phyloP scores from a whole-genome alignment of 2,797 vertebrate species.

The Gallinago solitaria region DNA sequence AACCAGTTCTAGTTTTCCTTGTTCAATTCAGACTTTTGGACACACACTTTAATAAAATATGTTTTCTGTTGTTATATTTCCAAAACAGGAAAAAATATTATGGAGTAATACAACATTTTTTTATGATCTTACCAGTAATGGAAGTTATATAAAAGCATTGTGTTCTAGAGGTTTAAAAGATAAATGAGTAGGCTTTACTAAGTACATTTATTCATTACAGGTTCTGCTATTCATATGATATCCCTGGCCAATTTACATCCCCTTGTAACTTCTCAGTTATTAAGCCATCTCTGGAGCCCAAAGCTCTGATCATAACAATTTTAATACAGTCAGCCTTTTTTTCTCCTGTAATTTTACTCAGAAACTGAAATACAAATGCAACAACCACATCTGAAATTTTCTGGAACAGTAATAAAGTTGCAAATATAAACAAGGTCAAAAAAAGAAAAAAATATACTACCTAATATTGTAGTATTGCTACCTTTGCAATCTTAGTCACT shows the following conservation, averaged over 20 bases:
- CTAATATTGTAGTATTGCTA: not conserved
- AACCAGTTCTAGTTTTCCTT: not conserved
- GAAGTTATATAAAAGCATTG: not conserved
- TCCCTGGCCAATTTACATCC: not conserved
- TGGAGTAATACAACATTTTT: not conserved
- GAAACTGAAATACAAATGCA: not conserved
- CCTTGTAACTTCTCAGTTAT: not conserved
- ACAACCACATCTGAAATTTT: not conserved
- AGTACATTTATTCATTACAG: not conserved
- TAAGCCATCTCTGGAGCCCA: not conserved
- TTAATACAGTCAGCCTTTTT: not conserved
- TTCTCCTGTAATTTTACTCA: not conserved
- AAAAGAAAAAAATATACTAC: not conserved
- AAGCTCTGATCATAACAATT: not conserved
- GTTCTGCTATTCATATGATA: not conserved
- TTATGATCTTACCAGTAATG: not conserved
- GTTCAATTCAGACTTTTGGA: not conserved
- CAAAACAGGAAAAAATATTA: not conserved
- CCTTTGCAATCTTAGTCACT: not conserved
- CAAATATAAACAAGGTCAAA: not conserved
- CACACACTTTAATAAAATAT: not conserved
- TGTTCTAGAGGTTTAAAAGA: not conserved
- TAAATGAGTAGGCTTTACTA: not conserved
- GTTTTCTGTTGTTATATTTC: not conserved
- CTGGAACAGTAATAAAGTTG: not conserved